These are phyloP conservation scores for Agrenia bidenticulata DNA, from an alignment of 2,888 invertebrate species.

Conservation along the genomic window DNA sequence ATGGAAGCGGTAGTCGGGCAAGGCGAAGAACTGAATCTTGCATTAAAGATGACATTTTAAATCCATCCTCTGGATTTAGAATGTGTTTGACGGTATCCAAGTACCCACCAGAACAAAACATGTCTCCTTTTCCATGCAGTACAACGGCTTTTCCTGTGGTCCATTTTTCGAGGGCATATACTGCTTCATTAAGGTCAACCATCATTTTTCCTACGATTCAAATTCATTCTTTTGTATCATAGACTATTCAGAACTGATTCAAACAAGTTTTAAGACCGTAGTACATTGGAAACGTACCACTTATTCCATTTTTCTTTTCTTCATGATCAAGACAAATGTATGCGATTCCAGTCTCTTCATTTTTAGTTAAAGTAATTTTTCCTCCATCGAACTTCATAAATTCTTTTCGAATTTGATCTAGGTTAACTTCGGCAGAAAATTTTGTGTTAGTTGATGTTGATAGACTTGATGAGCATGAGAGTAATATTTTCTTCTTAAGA, in stretches of 20 bases:
- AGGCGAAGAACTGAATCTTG: constrained; percentile 57
- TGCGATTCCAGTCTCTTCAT: constrained; percentile 58
- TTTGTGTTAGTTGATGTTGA: too few species aligned
- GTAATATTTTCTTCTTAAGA: too few species aligned
- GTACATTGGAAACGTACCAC: constrained; percentile 55
- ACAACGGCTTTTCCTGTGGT: constrained; percentile 58
- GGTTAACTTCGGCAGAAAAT: neutral
- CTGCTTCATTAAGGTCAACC: constrained; percentile 58
- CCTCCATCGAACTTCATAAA: constrained; percentile 53
- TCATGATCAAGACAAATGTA: constrained; percentile 57
- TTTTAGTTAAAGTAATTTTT: constrained; percentile 54
- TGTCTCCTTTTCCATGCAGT: constrained; percentile 57
- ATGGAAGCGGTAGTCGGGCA: constrained; percentile 58
- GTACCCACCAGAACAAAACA: constrained; percentile 63
- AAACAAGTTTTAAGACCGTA: neutral
- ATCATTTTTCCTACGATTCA: constrained; percentile 60
- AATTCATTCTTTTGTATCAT: neutral
- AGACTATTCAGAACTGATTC: neutral
- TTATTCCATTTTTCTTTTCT: constrained; percentile 59
- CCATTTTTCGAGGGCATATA: constrained; percentile 59
- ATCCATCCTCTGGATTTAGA: constrained; percentile 55
- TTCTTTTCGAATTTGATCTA: constrained; percentile 43
- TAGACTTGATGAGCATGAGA: too few species aligned
- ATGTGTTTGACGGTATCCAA: constrained; percentile 57
- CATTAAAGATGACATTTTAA: constrained; percentile 59